A percentile compares a stretch with the other conserved stretches of the same genome.
Conservation (phyloP, 2,888 invertebrate genomes). For the Archips crataeganus region DNA sequence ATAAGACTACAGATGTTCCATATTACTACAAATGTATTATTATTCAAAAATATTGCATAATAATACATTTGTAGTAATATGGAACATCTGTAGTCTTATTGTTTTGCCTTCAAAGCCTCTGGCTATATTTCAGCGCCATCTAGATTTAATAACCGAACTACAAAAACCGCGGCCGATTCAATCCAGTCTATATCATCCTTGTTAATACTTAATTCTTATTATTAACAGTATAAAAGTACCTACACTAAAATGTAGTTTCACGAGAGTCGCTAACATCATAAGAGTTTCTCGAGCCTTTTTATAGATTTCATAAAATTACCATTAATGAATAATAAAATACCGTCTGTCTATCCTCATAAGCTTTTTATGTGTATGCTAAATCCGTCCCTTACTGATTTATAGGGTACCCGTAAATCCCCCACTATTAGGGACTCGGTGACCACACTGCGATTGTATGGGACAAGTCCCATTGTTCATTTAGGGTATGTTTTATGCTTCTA, state of each 20-base stretch:
- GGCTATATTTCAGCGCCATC: too few relatives aligned
- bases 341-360: conserved; percentile 44
- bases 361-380: conserved; percentile 49
- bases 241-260: neutral
- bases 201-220: too few relatives aligned
- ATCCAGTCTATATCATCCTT: too few relatives aligned
- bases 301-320: conserved; percentile 39
- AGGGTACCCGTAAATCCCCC: conserved; percentile 53
- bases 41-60: too few relatives aligned
- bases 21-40: too few relatives aligned
- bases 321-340: conserved; percentile 40
- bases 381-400: conserved; percentile 54
- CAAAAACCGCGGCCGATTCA: too few relatives aligned
- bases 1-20: too few relatives aligned
- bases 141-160: too few relatives aligned
- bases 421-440: conserved; percentile 54
- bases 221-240: too few relatives aligned
- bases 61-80: too few relatives aligned
- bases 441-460: conserved; percentile 44
- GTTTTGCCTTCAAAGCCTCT: too few relatives aligned
- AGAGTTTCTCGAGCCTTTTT: conserved; percentile 8
- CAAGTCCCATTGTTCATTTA: conserved; percentile 32
- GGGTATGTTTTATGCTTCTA: conserved; percentile 27
- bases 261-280: neutral
- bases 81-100: too few relatives aligned